Percentiles rank a stretch among this genome's conserved stretches.
Evolutionary conservation across 2,797 vertebrate species (phyloP).

Genomic region (Philypnodon macrostomus): DNA sequence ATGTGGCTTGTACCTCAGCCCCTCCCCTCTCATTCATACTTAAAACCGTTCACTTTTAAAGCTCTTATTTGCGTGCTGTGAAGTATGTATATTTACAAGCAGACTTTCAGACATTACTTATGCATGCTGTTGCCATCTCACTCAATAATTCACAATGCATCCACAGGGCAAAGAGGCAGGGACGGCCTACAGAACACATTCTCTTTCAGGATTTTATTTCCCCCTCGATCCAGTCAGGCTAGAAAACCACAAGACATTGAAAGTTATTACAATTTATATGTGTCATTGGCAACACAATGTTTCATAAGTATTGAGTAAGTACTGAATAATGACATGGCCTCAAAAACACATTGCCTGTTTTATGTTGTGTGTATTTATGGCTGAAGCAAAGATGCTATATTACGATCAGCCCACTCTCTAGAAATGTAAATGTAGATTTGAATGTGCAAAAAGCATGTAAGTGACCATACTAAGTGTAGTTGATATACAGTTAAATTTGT

Average conservation of each 20-base stretch:
- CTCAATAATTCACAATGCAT: constrained; percentile 72
- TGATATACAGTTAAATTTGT: too few species aligned
- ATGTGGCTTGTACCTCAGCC: constrained; percentile 34
- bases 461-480: too few species aligned
- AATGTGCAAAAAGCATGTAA: too few species aligned
- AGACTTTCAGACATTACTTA: constrained; percentile 70
- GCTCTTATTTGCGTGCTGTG: constrained; percentile 66
- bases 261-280: constrained; percentile 27
- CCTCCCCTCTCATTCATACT: constrained; percentile 66
- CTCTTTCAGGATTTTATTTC: constrained; percentile 38
- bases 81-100: constrained; percentile 80
- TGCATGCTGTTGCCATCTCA: constrained; percentile 70
- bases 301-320: too few species aligned
- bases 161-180: constrained; percentile 53
- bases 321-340: too few species aligned
- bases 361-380: too few species aligned
- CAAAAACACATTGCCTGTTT: too few species aligned
- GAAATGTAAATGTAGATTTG: too few species aligned
- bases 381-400: too few species aligned
- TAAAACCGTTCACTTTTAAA: constrained; percentile 72
- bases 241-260: constrained; percentile 22
- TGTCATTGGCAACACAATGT: constrained; percentile 19
- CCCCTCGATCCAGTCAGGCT: constrained; percentile 19
- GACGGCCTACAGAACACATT: constrained; percentile 45
- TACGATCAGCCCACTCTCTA: too few species aligned